These are phyloP conservation scores for Drosophila neotestacea DNA, from an alignment of 2,888 invertebrate genomes.

Conservation along the genomic window DNA sequence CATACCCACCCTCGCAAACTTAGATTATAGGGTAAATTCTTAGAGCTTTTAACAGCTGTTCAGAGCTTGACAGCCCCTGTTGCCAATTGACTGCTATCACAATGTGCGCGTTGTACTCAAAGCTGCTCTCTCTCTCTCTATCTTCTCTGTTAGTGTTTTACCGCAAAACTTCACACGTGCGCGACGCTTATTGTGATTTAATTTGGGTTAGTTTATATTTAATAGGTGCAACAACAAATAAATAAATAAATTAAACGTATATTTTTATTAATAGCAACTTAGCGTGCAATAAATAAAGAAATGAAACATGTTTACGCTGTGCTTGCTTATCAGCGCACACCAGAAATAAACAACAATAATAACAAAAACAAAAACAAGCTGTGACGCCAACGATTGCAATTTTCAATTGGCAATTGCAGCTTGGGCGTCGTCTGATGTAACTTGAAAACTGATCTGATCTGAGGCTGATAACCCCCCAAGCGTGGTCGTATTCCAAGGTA, in stretches of 20 bases:
- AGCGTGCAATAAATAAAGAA: slow-evolving; percentile 1
- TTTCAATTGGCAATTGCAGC: slow-evolving; percentile 15
- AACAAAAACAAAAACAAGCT: slow-evolving; percentile 50
- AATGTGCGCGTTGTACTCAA: slow-evolving; percentile 15
- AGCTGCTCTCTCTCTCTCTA: not conserved
- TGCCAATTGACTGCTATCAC: slow-evolving; percentile 11
- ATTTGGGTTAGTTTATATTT: slow-evolving; percentile 56
- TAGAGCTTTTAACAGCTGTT: slow-evolving; percentile 38
- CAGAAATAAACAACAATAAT: not conserved
- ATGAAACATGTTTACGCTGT: slow-evolving; percentile 64
- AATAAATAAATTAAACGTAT: not conserved
- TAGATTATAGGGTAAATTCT: slow-evolving; percentile 1
- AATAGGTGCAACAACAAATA: not conserved
- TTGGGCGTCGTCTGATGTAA: slow-evolving; percentile 52
- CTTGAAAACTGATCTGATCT: slow-evolving; percentile 42
- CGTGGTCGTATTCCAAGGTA: slow-evolving; percentile 27
- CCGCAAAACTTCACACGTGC: slow-evolving; percentile 58
- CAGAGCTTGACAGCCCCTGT: slow-evolving; percentile 13
- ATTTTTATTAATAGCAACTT: slow-evolving; percentile 2
- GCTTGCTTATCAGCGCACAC: slow-evolving; percentile 46
- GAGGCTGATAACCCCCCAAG: slow-evolving; percentile 67
- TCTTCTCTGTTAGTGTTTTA: slow-evolving; percentile 5
- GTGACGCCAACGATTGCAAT: slow-evolving; percentile 65
- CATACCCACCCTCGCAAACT: not conserved
- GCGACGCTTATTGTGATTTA: slow-evolving; percentile 41